Base-by-base conservation (phyloP, 1,140 invertebrate species). In the Anastrepha ludens region DNA sequence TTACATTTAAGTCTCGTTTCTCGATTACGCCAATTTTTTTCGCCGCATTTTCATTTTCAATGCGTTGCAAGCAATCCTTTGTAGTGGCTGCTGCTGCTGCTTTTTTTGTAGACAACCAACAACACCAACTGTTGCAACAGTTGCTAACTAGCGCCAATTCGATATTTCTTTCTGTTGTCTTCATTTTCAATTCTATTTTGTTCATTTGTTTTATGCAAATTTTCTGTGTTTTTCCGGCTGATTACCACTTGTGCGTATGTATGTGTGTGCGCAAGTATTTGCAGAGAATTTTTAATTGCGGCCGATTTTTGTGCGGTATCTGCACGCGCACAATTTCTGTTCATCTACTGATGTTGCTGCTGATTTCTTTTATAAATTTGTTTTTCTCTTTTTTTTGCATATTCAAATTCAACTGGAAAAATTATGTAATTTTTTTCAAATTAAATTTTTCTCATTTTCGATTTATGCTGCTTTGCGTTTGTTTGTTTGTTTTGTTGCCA, bases 41-140 rank as follows among this genome's bases (percentile, higher is more conserved):
- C 67, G 20, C n/a, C 74, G 50, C 47, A 81, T 81, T 81, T 81
- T 81, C 47, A 81, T 81, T 81, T 81, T 81, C 74, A 81, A 81
- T 81, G 74, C 74, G 15, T 41, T 39, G 64, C 67, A 6, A 17
- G 60, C 60, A 4, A 62, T n/a, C 13, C 13, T 13, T 13, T 62
- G 2, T 9, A 13, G 17, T 50, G 29, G 44, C 41, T n/a, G 39
- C 44, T 74, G 41, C 39, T 67, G 11, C 67, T 62, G 11, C 15
- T 62, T 11, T 15, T 62, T 62, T 62, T 62, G 11, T 62, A 17
- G 60, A 62, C 44, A 55, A 58, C 47, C 74, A 67, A n/a, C 74
- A 55, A 81, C 74, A 20, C 29, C 29, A 29, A 29, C 29, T 29
- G 74, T n/a, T 81, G 74, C 67, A 74, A 74, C 67, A 81, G 29